These are phyloP conservation scores for Latheticus oryzae DNA, from an alignment of 2,888 invertebrate species.

Conservation along the genomic window DNA sequence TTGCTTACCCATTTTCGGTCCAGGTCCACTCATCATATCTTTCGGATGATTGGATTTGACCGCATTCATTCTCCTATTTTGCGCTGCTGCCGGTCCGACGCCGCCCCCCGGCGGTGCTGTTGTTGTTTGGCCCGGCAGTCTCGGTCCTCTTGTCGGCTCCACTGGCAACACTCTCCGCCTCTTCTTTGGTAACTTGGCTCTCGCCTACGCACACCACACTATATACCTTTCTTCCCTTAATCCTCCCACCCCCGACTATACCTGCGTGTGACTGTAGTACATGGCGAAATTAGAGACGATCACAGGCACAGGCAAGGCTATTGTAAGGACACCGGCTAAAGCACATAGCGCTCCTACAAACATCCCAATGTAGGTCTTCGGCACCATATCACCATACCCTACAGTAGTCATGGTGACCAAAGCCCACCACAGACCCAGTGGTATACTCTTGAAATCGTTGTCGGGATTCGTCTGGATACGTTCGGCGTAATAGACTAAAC, in stretches of 20 bases:
- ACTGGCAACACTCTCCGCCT: constrained; percentile 95
- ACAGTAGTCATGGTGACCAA: constrained; percentile 99
- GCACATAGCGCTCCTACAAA: constrained; percentile 98
- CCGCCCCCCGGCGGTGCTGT: constrained; percentile 47
- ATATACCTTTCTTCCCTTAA: constrained; percentile 98
- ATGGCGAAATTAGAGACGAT: constrained; percentile 99
- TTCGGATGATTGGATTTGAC: constrained; percentile 89
- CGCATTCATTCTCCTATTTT: constrained; percentile 85
- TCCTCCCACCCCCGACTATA: constrained; percentile 95
- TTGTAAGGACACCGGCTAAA: constrained; percentile 97
- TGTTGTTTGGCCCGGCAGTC: constrained; percentile 66
- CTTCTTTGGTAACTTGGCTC: constrained; percentile 99
- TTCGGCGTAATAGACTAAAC: constrained; percentile 98
- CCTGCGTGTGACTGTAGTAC: constrained; percentile 92
- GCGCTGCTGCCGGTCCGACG: constrained; percentile 69
- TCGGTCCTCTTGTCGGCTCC: constrained; percentile 85
- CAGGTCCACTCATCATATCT: constrained; percentile 72
- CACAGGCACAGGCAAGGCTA: constrained; percentile 98
- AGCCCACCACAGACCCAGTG: constrained; percentile 98
- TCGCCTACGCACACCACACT: too few species aligned
- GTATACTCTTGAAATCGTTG: constrained; percentile 98
- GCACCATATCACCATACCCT: constrained; percentile 98
- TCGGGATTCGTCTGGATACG: constrained; percentile 90
- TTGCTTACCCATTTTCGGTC: constrained; percentile 78
- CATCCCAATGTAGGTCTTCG: constrained; percentile 98